Percentiles rank a stretch among this genome's conserved stretches.
These are phyloP conservation scores for Gallinago undulata DNA, from an alignment of 2,113 vertebrate genomes.

Conservation along the genomic window DNA sequence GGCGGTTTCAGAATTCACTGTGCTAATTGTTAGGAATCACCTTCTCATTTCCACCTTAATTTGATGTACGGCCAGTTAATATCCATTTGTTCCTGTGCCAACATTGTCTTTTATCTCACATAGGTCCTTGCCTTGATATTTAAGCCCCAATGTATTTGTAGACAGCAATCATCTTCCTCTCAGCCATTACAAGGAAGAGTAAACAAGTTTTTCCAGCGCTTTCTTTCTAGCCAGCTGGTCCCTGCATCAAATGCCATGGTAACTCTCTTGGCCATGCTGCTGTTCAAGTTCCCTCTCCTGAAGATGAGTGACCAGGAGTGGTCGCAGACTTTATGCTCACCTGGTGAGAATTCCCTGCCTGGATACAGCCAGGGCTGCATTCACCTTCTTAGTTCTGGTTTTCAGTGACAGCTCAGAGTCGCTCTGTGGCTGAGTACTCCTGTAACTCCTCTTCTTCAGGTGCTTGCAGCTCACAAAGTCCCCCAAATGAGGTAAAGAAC, in stretches of 20 bases:
- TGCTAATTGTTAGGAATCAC: not conserved
- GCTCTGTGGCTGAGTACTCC: not conserved
- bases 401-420: not conserved
- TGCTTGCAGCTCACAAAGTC: not conserved
- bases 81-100: not conserved
- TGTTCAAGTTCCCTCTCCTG: not conserved
- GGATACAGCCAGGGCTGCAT: not conserved
- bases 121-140: not conserved
- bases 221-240: not conserved
- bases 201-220: not conserved
- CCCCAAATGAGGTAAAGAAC: not conserved
- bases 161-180: not conserved
- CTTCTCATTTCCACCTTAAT: slow-evolving; percentile 7
- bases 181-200: not conserved
- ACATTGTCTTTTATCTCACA: not conserved
- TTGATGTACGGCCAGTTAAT: not conserved
- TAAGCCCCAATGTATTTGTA: not conserved
- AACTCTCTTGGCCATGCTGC: not conserved
- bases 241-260: not conserved
- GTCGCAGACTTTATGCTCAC: not conserved
- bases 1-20: not conserved
- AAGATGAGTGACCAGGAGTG: not conserved
- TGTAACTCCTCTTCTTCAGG: not conserved
- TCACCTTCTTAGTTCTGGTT: not conserved
- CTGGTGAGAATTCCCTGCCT: not conserved